Evolutionary conservation across 35 echinoderm and acorn worm genomes (phyloP).

Genomic region (Lytechinus pictus): DNA sequence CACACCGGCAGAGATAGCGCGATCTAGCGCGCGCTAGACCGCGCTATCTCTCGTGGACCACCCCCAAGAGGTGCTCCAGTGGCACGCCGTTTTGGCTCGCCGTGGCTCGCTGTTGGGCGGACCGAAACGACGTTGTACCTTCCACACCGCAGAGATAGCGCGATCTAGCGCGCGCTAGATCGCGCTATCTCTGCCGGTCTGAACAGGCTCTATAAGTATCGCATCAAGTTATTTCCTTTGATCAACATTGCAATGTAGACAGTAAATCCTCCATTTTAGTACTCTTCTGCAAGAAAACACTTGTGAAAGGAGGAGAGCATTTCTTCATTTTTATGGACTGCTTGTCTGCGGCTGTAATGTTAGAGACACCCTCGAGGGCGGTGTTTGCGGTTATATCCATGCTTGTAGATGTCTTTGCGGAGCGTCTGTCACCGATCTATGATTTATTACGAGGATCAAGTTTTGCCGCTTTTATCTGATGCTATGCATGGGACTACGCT

Average conservation of each 20-base stretch:
- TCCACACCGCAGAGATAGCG: too few relatives aligned
- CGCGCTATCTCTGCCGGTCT: too few relatives aligned
- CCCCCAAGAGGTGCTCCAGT: too few relatives aligned
- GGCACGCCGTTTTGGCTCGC: too few relatives aligned
- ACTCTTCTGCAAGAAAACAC: background rate
- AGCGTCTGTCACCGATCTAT: background rate
- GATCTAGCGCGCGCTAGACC: too few relatives aligned
- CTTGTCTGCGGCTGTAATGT: background rate
- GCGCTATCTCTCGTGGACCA: too few relatives aligned
- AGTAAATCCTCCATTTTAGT: background rate
- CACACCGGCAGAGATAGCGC: too few relatives aligned
- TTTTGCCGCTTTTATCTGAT: conserved; percentile 12
- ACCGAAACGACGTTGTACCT: too few relatives aligned
- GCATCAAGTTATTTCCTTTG: background rate
- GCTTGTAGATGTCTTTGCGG: background rate
- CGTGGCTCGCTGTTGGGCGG: too few relatives aligned
- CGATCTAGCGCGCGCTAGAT: too few relatives aligned
- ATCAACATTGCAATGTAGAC: background rate
- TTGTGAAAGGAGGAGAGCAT: background rate
- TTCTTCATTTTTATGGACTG: background rate
- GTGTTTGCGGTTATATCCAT: background rate
- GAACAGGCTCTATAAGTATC: background rate
- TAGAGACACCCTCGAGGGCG: background rate
- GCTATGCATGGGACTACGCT: background rate
- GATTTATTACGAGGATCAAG: background rate